Conservation (phyloP, 2,888 invertebrate genomes). For the Xanthia icteritia region DNA sequence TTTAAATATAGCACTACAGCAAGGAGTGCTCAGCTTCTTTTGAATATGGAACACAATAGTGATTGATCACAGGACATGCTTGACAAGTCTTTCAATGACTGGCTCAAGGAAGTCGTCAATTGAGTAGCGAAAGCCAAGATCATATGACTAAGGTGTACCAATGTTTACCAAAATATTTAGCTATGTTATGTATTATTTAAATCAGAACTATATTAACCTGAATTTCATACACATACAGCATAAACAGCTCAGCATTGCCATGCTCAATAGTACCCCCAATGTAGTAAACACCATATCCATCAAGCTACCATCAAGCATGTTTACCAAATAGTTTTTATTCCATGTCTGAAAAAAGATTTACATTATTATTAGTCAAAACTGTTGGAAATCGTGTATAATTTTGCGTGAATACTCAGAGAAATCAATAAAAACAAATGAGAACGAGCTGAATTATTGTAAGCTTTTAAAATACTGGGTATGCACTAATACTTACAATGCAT, state of each 20-base stretch:
- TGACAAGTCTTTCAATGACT: background rate
- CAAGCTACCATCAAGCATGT: constrained; percentile 60
- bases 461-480: background rate
- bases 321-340: constrained; percentile 18
- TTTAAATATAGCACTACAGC: background rate
- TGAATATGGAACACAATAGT: constrained; percentile 22
- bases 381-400: background rate
- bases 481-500: constrained; percentile 32
- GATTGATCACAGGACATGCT: constrained; percentile 24
- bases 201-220: constrained; percentile 71
- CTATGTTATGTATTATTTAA: background rate
- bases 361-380: background rate
- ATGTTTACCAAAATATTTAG: background rate
- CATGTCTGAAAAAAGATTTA: constrained; percentile 6
- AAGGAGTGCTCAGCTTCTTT: constrained; percentile 3
- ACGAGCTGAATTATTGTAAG: background rate
- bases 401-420: background rate
- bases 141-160: background rate
- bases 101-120: constrained; percentile 46
- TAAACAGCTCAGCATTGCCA: constrained; percentile 76
- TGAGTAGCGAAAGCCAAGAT: background rate
- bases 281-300: constrained; percentile 76
- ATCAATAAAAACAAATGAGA: constrained; percentile 11
- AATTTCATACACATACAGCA: constrained; percentile 82
- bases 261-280: constrained; percentile 69